Base-by-base conservation (phyloP, 2,113 vertebrate genomes). In the Dendropsophus ebraccatus region DNA sequence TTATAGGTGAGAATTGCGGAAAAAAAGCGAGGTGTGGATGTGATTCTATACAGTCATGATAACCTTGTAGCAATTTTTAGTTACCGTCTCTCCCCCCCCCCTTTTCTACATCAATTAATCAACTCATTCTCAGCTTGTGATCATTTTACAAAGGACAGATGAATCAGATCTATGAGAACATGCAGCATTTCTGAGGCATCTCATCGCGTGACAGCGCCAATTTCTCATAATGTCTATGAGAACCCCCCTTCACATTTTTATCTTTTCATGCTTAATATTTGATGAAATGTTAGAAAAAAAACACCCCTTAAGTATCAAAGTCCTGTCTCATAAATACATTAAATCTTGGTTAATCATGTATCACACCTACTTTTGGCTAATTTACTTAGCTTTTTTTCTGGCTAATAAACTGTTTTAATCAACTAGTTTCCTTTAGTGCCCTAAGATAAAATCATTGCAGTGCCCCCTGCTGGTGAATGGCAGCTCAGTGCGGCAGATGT, bases 381-480 rank as follows among this genome's bases (percentile, higher is more conserved):
- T 62, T 82, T 73, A 49, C 62, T 52, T 70, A 25, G n/a, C 9
- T 49, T 67, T 74, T 58, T 72, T 76, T 50, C 16, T 17, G 10
- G 83, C 60, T 85, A 85, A 85, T 85, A 85, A 85, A 85, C 83
- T 85, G 58, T 80, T 83, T 83, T 60, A 60, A 35, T 77, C 88
- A 69, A 88, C 72, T 84, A 72, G 65, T 73, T 89, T 84, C 70
- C 76, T 47, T 86, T 84, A 49, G 75, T 76, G 91, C 93, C 92
- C 91, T 74, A 75, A 91, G 94, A 91, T 87, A 88, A 72, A 89
- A 89, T 30, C 9, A 88, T 89, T 91, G 87, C 87, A 91, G 92
- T 87, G 94, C 94, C 95, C 93, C 95, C 95, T 96, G 95, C 92
- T 94, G 92, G 93, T 91, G 88, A 94, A 81, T 89, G 92, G 93